Evolutionary conservation across 2,113 vertebrate species (phyloP).

Genomic region (Austrofundulus limnaeus): DNA sequence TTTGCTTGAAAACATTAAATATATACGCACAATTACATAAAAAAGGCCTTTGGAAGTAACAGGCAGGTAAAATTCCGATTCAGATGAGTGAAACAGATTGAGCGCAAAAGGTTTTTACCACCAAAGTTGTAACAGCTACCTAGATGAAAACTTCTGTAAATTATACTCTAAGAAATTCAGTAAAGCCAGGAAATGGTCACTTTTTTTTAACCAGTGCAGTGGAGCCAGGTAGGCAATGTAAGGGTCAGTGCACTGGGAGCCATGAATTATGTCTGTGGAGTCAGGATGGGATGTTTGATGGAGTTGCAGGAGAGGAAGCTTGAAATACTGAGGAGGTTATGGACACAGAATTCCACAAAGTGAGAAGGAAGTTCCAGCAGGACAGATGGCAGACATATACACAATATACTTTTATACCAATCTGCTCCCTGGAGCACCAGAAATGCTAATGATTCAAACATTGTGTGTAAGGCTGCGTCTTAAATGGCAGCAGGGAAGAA

Average conservation of each 20-base stretch:
- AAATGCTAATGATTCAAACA: conserved; percentile 1
- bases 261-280: not conserved
- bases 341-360: conserved; percentile 4
- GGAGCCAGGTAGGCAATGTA: conserved; percentile 14
- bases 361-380: conserved; percentile 5
- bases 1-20: too few relatives aligned
- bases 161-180: not conserved
- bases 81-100: not conserved
- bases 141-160: conserved; percentile 4
- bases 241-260: conserved; percentile 3
- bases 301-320: not conserved
- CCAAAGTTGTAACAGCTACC: not conserved
- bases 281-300: conserved; percentile 1
- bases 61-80: not conserved
- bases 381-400: conserved; percentile 15
- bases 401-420: conserved; percentile 4
- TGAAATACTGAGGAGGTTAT: conserved; percentile 11
- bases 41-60: too few relatives aligned
- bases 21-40: too few relatives aligned
- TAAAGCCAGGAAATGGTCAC: not conserved
- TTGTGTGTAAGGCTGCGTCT: not conserved
- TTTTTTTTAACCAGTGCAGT: conserved; percentile 8
- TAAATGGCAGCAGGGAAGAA: not conserved
- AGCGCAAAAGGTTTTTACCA: not conserved
- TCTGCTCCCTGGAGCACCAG: not conserved